Conservation (phyloP, 2,113 vertebrate species). For the Lophura nycthemera region DNA sequence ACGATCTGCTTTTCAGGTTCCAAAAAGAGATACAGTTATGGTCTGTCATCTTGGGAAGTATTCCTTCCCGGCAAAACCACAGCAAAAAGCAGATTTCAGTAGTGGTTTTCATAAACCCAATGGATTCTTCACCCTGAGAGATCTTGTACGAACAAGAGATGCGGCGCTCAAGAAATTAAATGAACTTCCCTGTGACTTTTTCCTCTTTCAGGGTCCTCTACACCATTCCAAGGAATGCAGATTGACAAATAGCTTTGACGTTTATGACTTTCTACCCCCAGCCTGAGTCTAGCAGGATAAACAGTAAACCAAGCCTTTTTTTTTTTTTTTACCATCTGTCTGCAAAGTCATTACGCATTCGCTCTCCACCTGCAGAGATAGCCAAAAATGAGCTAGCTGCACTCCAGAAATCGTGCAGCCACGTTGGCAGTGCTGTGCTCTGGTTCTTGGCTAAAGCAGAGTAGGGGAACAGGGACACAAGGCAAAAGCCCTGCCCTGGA, state of each 20-base stretch:
- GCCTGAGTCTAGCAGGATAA: background rate
- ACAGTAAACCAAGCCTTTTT: background rate
- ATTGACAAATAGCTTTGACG: background rate
- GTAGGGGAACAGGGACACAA: rapidly evolving
- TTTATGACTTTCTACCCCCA: background rate
- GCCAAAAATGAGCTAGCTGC: background rate
- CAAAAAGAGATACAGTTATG: background rate
- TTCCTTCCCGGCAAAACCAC: background rate
- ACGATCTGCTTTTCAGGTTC: background rate
- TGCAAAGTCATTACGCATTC: background rate
- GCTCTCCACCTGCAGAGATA: background rate
- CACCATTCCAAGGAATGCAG: background rate
- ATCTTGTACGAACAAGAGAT: background rate
- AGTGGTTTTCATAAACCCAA: background rate
- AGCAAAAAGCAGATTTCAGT: background rate
- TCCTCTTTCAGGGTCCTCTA: background rate
- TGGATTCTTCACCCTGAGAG: background rate
- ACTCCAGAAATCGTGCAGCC: background rate
- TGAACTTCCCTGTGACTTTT: background rate
- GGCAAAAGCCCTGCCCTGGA: background rate
- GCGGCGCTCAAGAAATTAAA: background rate
- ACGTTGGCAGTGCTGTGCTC: rapidly evolving
- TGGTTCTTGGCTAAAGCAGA: rapidly evolving
- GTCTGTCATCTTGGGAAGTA: background rate
- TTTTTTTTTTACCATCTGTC: background rate